Conservation (phyloP, 2,797 vertebrate genomes). For the Catostomus latipinnis region DNA sequence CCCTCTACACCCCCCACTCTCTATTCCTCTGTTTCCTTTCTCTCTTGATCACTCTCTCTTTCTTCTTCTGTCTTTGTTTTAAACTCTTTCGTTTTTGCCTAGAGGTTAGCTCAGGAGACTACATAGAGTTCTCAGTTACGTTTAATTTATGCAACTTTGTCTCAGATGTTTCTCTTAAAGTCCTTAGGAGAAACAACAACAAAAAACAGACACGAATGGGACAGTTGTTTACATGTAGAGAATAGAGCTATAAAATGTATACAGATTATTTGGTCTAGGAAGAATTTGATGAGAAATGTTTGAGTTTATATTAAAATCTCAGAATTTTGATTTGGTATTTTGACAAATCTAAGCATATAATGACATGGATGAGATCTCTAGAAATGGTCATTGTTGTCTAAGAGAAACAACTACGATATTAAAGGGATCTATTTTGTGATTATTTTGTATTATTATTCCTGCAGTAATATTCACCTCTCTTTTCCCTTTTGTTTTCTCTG, state of each 20-base stretch:
- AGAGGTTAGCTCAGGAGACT: slow-evolving; percentile 13
- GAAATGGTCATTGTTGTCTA: no score
- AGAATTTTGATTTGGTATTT: neutral
- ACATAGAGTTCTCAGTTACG: slow-evolving; percentile 17
- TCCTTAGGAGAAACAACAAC: neutral
- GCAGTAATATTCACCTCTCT: slow-evolving; percentile 14
- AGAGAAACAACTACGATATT: neutral
- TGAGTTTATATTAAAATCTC: neutral
- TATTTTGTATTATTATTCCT: no score
- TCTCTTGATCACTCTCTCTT: slow-evolving; percentile 1
- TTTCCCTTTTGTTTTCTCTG: neutral
- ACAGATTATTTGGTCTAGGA: neutral
- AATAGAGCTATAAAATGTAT: neutral
- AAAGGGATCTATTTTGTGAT: no score
- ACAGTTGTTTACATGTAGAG: neutral
- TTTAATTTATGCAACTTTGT: slow-evolving; percentile 2
- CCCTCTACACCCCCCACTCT: slow-evolving; percentile 38
- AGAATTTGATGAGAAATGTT: no score
- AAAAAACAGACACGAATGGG: neutral
- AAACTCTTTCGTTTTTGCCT: slow-evolving; percentile 23
- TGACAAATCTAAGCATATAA: neutral
- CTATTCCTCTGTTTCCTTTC: slow-evolving; percentile 39
- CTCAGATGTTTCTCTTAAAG: slow-evolving; percentile 4
- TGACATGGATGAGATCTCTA: neutral
- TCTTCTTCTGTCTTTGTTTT: slow-evolving; percentile 35